Evolutionary conservation across 2,888 invertebrate species (phyloP), one percentile per base, ranked within the genome.

Genomic region (Pollenia griseotomentosa): DNA sequence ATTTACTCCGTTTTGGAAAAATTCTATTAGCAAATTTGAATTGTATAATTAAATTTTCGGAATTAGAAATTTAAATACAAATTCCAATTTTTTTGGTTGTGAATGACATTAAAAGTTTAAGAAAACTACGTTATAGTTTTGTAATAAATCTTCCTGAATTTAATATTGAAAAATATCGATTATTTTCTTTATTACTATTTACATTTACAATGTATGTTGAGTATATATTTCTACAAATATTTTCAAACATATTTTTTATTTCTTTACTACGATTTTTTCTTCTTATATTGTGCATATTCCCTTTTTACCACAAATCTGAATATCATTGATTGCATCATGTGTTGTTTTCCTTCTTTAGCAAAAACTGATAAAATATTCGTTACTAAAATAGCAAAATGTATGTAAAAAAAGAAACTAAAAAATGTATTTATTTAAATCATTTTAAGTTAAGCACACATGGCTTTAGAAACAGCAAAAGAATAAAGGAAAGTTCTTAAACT

Each of bases 361-460:
- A 51, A 14, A 63, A 51, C 4, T 75, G 16, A 10, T 19, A 40
- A 71, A 57, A 14, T 44, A 44, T 78, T 81, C 40, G 4, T 33
- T 42, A 23, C 8, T 14, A 40, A 33, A 65, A 10, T 1, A 48
- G 10, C 51, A 42, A 48, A 42, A 51, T 10, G 4, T 42, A 7
- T 16, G 16, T 0, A 40, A n/a, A 19, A n/a, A 70, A 51, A 33
- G 12, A 46, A 70, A 55, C 40, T 48, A 42, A 33, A 61, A 82
- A 59, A 66, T 51, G 19, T 68, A 83, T 83, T 83, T 75, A 75
- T 83, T 75, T 70, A 83, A 83, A 83, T 83, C 75, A 61, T 61
- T 44, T 4, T 12, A 83, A 83, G 61, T 70, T 83, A 75, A 75
- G 7, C 66, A 83, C 51, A 53, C 61, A 53, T 46, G 81, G 55